Percentiles rank a stretch among this genome's conserved stretches.
Conservation (phyloP, 2,888 invertebrate genomes). For the Hetaerina titia region DNA sequence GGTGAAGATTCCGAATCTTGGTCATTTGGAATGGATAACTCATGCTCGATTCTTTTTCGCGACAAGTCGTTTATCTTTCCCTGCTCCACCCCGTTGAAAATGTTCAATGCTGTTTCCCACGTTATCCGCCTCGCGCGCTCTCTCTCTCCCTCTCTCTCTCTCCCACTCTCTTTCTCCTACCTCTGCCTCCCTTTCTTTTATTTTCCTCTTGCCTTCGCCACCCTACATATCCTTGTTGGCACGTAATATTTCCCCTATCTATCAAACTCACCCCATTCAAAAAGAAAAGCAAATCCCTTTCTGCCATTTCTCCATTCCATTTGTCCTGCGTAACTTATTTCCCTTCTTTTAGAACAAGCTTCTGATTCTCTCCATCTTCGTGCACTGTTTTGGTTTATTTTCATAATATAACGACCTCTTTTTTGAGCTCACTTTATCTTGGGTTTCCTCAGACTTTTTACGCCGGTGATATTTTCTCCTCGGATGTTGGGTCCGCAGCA, state of each 20-base stretch:
- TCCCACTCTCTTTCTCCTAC: neutral
- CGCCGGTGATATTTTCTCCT: too few relatives aligned
- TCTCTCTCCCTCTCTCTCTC: neutral
- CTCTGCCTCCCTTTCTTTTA: neutral
- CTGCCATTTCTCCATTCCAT: neutral
- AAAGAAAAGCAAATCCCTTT: neutral
- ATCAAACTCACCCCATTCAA: neutral
- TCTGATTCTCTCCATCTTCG: neutral
- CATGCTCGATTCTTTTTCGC: conserved; percentile 56
- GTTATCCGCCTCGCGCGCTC: neutral
- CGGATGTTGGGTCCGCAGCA: too few relatives aligned
- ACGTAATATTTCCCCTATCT: conserved; percentile 15
- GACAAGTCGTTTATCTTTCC: neutral
- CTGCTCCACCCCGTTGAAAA: conserved; percentile 14
- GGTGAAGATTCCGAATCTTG: conserved; percentile 53
- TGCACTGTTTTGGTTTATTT: neutral
- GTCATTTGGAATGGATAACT: conserved; percentile 67
- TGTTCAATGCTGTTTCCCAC: conserved; percentile 44
- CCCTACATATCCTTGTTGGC: conserved; percentile 12
- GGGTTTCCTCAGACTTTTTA: neutral
- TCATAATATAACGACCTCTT: neutral
- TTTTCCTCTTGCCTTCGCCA: neutral
- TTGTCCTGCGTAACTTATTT: neutral
- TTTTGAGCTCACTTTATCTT: too few relatives aligned
- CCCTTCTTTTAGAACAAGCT: neutral